Evolutionary conservation across 2,113 vertebrate genomes (phyloP), one percentile per base, ranked within the genome.

Genomic region (Lagopus muta): DNA sequence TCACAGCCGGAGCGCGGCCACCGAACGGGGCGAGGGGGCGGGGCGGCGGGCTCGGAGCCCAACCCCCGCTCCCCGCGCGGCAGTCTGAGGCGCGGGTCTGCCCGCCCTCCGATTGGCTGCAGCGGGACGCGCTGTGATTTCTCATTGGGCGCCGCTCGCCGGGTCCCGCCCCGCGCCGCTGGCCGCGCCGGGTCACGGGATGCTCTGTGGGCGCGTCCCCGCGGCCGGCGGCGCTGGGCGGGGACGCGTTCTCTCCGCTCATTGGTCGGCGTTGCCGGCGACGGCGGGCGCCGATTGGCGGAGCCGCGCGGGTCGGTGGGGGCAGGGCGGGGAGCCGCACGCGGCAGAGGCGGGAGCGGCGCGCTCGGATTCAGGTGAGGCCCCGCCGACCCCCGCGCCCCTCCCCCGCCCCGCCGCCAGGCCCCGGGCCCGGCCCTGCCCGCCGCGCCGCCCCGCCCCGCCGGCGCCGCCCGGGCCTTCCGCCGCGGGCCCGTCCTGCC

Each of bases 101-200:
- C 0, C 8, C 17, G 18, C 22, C 8, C 42, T 20, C 38, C 3
- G 43, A 97, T 94, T 97, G 95, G 96, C 61, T 76, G 32, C 16
- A 6, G 5, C 1, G 18, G 88, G 96, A 96, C 96, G 96, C 94
- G 96, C 94, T 96, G 95, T 97, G 95, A 97, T 90, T 94, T 95
- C 61, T 94, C 58, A 96, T 90, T 97, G 96, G 95, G 0, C 32
- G 2, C 0, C 2, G 10, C 0, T 3, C 9, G 1, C 18, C 11
- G 11, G 32, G 25, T 22, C 25, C 84, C 82, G 42, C 86, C 88
- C 57, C 19, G 3, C 54, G 6, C 24, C 5, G 28, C 19, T 11
- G 45, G 4, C 25, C 20, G n/a, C 38, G 4, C 36, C 18, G 48
- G 12, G 79, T 83, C 90, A 88, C 27, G 67, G 76, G 85, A 89